phyloP scores from a whole-genome alignment of 2,797 vertebrate species.

The Anguilla anguilla region DNA sequence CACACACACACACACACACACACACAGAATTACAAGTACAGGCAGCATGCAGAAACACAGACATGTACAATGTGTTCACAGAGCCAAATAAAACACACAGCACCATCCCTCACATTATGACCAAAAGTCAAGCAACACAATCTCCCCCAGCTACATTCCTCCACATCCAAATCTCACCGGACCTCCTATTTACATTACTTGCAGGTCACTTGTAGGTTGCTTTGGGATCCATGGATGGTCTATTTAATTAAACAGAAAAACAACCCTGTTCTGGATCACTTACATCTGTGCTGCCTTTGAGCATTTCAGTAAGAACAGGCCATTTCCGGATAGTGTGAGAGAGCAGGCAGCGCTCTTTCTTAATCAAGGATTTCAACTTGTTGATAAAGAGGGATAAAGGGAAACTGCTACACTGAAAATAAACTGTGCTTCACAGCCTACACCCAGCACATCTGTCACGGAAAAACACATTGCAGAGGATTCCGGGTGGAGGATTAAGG shows the following conservation, averaged over 20 bases:
- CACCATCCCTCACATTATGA: neutral
- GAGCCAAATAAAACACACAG: constrained; percentile 11
- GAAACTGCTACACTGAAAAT: neutral
- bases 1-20: neutral
- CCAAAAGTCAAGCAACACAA: neutral
- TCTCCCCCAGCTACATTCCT: neutral
- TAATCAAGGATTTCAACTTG: neutral
- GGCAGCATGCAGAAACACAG: neutral
- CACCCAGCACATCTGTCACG: neutral
- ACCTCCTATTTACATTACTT: constrained; percentile 10
- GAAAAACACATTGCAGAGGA: neutral
- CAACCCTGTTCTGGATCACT: constrained; percentile 1
- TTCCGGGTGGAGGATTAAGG: neutral
- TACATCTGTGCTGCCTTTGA: neutral
- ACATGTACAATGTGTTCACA: neutral
- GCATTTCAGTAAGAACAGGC: neutral
- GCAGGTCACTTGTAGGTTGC: neutral
- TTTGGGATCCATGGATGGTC: neutral
- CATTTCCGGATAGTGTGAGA: neutral
- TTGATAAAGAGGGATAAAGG: neutral
- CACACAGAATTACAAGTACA: neutral
- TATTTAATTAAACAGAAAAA: neutral
- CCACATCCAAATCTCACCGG: neutral
- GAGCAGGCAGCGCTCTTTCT: neutral
- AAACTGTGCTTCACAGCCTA: neutral